A percentile compares a stretch with the other conserved stretches of the same genome.
phyloP scores from a whole-genome alignment of 2,888 invertebrate genomes.

The Nomada hirtipes region DNA sequence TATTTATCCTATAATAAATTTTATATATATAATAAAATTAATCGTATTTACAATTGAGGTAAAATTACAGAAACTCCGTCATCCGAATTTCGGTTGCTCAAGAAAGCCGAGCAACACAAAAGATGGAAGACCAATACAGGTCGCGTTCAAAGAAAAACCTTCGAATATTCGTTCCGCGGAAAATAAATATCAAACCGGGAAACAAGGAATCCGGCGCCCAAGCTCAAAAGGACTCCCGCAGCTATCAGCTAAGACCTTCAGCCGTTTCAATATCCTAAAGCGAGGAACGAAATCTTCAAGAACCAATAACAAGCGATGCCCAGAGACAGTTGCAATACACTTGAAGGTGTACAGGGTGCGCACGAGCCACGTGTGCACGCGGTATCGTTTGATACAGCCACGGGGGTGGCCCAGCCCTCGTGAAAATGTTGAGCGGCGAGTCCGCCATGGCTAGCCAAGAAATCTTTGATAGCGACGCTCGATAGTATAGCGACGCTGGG shows the following conservation, averaged over 20 bases:
- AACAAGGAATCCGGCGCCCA: background rate
- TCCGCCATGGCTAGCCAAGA: conserved; percentile 79
- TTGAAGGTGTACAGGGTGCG: background rate
- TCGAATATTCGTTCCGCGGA: too few relatives aligned
- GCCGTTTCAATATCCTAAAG: conserved; percentile 2
- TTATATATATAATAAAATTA: too few relatives aligned
- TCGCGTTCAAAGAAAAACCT: too few relatives aligned
- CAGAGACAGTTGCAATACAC: background rate
- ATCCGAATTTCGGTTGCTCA: too few relatives aligned
- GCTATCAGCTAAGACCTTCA: background rate
- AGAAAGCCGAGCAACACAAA: too few relatives aligned
- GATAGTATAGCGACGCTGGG: conserved; percentile 78
- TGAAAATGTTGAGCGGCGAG: conserved; percentile 62
- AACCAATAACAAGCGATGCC: background rate
- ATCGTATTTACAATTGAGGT: too few relatives aligned
- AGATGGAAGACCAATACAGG: too few relatives aligned
- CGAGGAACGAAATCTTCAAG: background rate
- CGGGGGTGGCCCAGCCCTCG: conserved; percentile 37
- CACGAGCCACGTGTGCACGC: conserved; percentile 43
- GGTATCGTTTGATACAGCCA: conserved; percentile 7
- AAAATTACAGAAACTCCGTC: too few relatives aligned
- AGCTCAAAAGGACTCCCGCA: too few relatives aligned
- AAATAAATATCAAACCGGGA: background rate
- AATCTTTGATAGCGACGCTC: conserved; percentile 81
- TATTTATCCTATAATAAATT: background rate